These are phyloP conservation scores for Melanerpes formicivorus DNA, from an alignment of 2,113 vertebrate genomes.

Conservation along the genomic window DNA sequence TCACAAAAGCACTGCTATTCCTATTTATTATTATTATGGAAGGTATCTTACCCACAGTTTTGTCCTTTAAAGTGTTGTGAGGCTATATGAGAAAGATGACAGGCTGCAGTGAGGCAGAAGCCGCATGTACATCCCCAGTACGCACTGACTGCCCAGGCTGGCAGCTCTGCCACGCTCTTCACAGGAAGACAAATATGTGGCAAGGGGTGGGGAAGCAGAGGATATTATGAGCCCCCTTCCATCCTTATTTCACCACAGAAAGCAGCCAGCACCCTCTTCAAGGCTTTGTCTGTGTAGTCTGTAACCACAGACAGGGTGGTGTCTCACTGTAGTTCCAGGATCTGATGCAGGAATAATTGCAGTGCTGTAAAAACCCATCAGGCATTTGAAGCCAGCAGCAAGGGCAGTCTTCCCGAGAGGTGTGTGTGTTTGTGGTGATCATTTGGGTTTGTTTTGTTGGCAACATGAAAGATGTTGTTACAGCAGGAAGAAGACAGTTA, in stretches of 20 bases:
- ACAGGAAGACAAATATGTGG: neutral
- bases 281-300: neutral
- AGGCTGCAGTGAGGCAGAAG: neutral
- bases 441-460: slow-evolving; percentile 5
- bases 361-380: neutral
- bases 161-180: neutral
- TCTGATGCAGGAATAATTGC: slow-evolving; percentile 34
- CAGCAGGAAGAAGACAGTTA: neutral
- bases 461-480: neutral
- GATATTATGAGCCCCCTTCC: neutral
- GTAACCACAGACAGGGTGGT: slow-evolving; percentile 28
- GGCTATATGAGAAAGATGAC: neutral
- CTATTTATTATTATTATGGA: slow-evolving; percentile 63
- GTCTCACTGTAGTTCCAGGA: neutral
- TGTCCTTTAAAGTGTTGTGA: slow-evolving; percentile 41
- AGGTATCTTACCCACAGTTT: slow-evolving; percentile 42
- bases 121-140: accelerated
- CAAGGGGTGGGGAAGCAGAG: neutral
- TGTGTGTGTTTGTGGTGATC: neutral
- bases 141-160: neutral
- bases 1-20: slow-evolving; percentile 62
- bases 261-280: neutral
- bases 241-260: neutral
- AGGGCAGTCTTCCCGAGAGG: slow-evolving; percentile 31
- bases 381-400: neutral